A percentile compares a stretch with the other conserved stretches of the same genome.
Conservation (phyloP, 2,113 vertebrate genomes). For the Rostratula benghalensis region DNA sequence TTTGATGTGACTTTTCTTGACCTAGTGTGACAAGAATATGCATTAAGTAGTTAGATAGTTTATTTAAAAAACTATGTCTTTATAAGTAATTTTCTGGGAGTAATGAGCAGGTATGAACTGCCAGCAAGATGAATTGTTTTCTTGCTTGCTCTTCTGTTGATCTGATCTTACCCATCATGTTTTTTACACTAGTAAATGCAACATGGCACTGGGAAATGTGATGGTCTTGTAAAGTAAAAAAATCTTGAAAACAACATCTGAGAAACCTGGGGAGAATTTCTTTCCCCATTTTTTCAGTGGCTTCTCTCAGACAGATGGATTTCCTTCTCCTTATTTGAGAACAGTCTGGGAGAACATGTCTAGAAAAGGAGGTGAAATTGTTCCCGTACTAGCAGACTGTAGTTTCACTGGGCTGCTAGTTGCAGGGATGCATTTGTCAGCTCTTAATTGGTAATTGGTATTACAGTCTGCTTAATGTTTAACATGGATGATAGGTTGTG, state of each 20-base stretch:
- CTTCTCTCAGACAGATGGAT: neutral
- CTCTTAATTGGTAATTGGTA: slow-evolving; percentile 16
- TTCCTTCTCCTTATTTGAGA: neutral
- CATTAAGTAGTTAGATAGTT: slow-evolving; percentile 1
- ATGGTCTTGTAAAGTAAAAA: neutral
- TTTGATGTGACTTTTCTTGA: slow-evolving; percentile 53
- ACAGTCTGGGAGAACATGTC: neutral
- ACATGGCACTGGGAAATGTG: neutral
- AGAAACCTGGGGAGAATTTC: neutral
- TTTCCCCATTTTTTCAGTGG: neutral
- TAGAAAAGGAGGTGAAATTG: neutral
- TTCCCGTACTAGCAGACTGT: neutral
- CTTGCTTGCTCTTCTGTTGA: neutral
- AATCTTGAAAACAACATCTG: neutral
- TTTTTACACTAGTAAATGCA: neutral
- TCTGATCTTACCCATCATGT: neutral
- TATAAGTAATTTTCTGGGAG: neutral
- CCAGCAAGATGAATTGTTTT: slow-evolving; percentile 17
- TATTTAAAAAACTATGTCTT: neutral
- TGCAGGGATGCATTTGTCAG: neutral
- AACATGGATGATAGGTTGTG: neutral
- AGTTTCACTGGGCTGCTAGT: neutral
- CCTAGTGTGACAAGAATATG: slow-evolving; percentile 9
- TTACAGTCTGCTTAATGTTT: neutral
- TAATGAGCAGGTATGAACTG: slow-evolving; percentile 32